Base-by-base conservation (phyloP, 1,140 invertebrate genomes). In the Dendrolimus kikuchii region DNA sequence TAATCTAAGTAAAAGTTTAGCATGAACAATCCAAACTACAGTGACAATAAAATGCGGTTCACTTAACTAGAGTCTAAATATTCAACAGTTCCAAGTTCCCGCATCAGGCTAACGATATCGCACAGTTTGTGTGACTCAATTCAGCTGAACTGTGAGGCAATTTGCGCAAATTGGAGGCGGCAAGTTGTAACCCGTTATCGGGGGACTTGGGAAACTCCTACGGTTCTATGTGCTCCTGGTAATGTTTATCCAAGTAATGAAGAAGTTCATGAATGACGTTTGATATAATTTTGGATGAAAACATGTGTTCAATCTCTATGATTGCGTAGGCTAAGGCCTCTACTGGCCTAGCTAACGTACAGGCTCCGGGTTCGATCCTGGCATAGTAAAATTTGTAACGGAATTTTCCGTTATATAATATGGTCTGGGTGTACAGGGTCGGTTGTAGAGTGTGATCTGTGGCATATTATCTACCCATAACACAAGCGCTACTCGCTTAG, bases 121-220 rank as follows among this genome's bases (percentile, higher is more conserved):
- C 51, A 53, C 51, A 66, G 55, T 66, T 62, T 51, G 40, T 55
- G 50, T 53, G 59, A 60, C 63, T 60, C 48, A 61, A 60, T 66
- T 62, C 56, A 55, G 57, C 49, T 51, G 50, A 62, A 59, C 51
- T 59, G 51, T 53, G 38, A 10, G 39, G 59, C 58, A 60, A 66
- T 66, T 62, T 66, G 64, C 53, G 52, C 60, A 66, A 66, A 62
- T 66, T 66, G 64, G 44, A 51, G 56, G 37, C 51, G 48, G 48
- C 41, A 50, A 48, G 59, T 59, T 59, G 55, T 45, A 46, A 40
- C 36, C 10, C 55, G 60, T 55, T 66, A 66, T 62, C 60, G 49
- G 5, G 38, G 40, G 56, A 53, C 46, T 53, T 38, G 8, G 7
- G 23, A 23, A 23, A 23, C 23, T 23, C 23, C 36, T 7, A 38